phyloP scores from a whole-genome alignment of 2,888 invertebrate species.

The Entomobrya proxima region DNA sequence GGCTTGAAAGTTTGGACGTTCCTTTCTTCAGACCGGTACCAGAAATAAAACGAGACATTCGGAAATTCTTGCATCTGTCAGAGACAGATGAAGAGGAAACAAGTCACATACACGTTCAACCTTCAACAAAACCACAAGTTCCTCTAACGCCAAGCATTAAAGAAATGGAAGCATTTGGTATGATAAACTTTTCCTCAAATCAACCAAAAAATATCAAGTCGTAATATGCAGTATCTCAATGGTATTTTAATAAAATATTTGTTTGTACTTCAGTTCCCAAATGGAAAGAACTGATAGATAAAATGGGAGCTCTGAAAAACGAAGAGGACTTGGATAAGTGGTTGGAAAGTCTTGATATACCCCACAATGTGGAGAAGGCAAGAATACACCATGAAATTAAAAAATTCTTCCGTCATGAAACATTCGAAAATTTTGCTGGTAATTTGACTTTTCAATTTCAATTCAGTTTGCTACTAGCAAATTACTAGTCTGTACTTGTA shows the following conservation, averaged over 20 bases:
- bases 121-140: not conserved
- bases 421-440: constrained; percentile 52
- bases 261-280: constrained; percentile 1
- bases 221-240: too few species aligned
- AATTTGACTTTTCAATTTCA: too few species aligned
- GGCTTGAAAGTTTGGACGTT: constrained; percentile 66
- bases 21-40: constrained; percentile 50
- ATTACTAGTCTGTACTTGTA: not conserved
- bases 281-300: constrained; percentile 57
- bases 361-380: constrained; percentile 43
- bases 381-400: constrained; percentile 59
- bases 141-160: not conserved
- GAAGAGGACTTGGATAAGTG: constrained; percentile 66
- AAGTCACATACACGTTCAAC: not conserved
- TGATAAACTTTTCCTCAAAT: not conserved
- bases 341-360: constrained; percentile 63
- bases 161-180: constrained; percentile 17
- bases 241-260: not conserved
- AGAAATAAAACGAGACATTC: constrained; percentile 57
- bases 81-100: not conserved
- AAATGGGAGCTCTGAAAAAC: constrained; percentile 62
- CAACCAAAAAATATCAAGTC: not conserved
- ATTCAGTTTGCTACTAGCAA: too few species aligned
- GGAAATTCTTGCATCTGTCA: constrained; percentile 49
- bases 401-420: constrained; percentile 62